These are phyloP conservation scores for Ictidomys tridecemlineatus DNA, from an alignment of 2,113 vertebrate species.

Conservation along the genomic window DNA sequence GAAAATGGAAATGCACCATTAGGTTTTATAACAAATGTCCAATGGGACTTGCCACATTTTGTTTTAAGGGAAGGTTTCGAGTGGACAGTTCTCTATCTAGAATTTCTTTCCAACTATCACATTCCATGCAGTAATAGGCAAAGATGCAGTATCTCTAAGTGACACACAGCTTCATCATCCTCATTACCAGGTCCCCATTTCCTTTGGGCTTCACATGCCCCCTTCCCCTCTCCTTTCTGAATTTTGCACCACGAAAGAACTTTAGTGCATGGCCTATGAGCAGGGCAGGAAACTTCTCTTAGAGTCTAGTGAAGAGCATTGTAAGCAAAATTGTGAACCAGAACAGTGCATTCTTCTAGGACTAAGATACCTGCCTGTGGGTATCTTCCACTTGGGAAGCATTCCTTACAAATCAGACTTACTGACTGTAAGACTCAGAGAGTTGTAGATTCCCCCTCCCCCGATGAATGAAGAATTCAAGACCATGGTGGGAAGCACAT, in stretches of 20 bases:
- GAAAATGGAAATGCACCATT: background rate
- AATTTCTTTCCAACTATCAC: background rate
- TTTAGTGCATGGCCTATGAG: background rate
- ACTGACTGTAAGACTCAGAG: background rate
- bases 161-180: rapidly evolving
- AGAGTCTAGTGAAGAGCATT: background rate
- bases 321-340: background rate
- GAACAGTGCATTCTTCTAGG: background rate
- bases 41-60: background rate
- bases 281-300: background rate
- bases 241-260: background rate
- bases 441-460: background rate
- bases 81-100: background rate
- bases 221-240: background rate
- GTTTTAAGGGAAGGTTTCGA: background rate
- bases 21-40: conserved; percentile 10
- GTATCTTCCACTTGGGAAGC: background rate
- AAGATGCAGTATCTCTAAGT: rapidly evolving
- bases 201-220: too few species aligned
- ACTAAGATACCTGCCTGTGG: background rate
- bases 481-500: background rate
- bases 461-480: background rate
- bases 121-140: background rate
- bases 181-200: background rate
- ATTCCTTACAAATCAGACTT: background rate